phyloP scores from a whole-genome alignment of 2,113 vertebrate genomes.

The Cyphomyrus discorhynchus region DNA sequence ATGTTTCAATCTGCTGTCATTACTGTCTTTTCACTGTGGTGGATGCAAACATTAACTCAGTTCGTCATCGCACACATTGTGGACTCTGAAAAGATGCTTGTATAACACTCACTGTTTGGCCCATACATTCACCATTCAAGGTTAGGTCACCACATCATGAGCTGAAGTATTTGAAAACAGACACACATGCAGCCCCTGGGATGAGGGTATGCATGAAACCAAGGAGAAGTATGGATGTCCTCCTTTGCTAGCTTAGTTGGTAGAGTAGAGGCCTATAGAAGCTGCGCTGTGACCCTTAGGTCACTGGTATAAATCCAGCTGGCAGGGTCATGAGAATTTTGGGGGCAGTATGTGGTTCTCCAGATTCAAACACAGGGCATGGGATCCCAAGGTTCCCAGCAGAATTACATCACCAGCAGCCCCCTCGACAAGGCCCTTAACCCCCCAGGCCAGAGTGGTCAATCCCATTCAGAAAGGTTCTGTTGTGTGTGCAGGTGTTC shows the following conservation, averaged over 20 bases:
- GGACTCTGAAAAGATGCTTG: conserved; percentile 2
- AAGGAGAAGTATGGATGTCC: not conserved
- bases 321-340: not conserved
- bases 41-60: not conserved
- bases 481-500: not conserved
- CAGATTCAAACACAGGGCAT: not conserved
- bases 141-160: not conserved
- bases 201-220: not conserved
- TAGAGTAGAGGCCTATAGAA: not conserved
- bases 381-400: not conserved
- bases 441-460: not conserved
- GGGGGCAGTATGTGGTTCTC: not conserved
- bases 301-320: not conserved
- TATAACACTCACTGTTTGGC: not conserved
- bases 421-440: not conserved
- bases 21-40: conserved; percentile 15
- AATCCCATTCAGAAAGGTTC: not conserved
- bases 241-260: not conserved
- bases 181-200: not conserved
- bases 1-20: conserved; percentile 31
- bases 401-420: not conserved
- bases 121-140: not conserved
- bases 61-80: not conserved
- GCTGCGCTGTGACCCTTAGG: not conserved
- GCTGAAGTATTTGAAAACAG: not conserved